Percentiles rank a stretch among this genome's conserved stretches.
Evolutionary conservation across 2,888 invertebrate genomes (phyloP).

Genomic region (Xiphydria camelus): DNA sequence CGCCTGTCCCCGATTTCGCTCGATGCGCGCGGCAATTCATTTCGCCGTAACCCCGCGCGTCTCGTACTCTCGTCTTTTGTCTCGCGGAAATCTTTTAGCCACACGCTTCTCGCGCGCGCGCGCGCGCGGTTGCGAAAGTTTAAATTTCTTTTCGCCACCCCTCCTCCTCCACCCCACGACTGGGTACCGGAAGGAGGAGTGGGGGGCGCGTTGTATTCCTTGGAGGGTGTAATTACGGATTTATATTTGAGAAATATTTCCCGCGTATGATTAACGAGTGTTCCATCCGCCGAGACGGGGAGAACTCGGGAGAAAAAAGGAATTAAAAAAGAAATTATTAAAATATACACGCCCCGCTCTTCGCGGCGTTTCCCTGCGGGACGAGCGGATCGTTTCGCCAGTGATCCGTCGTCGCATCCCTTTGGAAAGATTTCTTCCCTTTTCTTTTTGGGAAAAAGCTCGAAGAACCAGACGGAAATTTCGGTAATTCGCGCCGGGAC

Average conservation of each 20-base stretch:
- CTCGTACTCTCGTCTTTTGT: conserved; percentile 39
- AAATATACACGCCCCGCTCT: conserved; percentile 21
- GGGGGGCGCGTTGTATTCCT: conserved; percentile 6
- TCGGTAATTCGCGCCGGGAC: no score
- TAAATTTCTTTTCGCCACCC: conserved; percentile 1
- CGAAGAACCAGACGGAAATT: no score
- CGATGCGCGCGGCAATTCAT: conserved; percentile 47
- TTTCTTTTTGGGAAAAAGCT: background rate
- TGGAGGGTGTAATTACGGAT: conserved; percentile 31
- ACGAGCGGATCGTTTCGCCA: background rate
- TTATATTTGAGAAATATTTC: conserved; percentile 39
- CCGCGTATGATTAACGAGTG: conserved; percentile 42
- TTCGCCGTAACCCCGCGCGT: conserved; percentile 31
- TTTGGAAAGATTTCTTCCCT: background rate
- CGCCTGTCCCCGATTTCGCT: conserved; percentile 36
- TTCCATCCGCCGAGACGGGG: conserved; percentile 22
- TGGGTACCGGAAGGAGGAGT: no score
- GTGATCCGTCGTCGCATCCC: background rate
- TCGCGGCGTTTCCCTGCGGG: no score
- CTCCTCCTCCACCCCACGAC: background rate
- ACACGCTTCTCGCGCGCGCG: conserved; percentile 1
- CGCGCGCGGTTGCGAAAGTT: conserved; percentile 2
- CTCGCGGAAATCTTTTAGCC: conserved; percentile 24
- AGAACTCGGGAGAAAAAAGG: conserved; percentile 19
- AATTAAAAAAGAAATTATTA: conserved; percentile 26